Base-by-base conservation (phyloP, 1,140 invertebrate species). In the Drosophila arawakana region DNA sequence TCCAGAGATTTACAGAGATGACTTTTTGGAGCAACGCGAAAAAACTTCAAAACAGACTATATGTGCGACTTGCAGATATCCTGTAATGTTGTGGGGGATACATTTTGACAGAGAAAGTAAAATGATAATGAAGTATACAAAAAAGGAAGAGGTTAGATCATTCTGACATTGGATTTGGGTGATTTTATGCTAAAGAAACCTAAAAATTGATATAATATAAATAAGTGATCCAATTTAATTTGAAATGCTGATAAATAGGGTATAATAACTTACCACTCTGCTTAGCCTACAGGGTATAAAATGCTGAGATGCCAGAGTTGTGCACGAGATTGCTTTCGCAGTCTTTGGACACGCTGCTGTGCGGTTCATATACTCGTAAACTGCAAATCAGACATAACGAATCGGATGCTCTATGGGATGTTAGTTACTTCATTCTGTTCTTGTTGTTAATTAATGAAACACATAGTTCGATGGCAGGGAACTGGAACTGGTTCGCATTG, bases 1-100 rank as follows among this genome's bases (percentile, higher is more conserved):
- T 70, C 46, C 44, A 10, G 39, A 76, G 82, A 81, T 72, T 78
- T 81, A 78, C 66, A 65, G 55, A 73, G 63, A 68, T 68, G 71
- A 54, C 63, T 60, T 50, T 58, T 52, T n/a, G 15, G 35, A 44
- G 34, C 30, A 62, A 35, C 25, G 25, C 25, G 25, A 9, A 39
- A 47, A 44, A 59, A 50, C 34, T 39, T 34, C 15, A 7, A 37
- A 46, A 21, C 43, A 25, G 10, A 15, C 21, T 25, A 34, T 37
- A 43, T 18, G 11, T 7, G n/a, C n/a, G 10, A 47, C 13, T 47
- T n/a, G 15, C 30, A 66, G 37, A 25, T 62, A 41, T 35, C 47
- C 52, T 9, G 30, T 47, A 46, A 46, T 15, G 15, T 3, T 46
- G 18, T 1, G 18, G 18, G 18, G 18, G 1, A 41, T 9, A 43